Base-by-base conservation (phyloP, 1,140 invertebrate genomes). In the Procambarus virginalis region DNA sequence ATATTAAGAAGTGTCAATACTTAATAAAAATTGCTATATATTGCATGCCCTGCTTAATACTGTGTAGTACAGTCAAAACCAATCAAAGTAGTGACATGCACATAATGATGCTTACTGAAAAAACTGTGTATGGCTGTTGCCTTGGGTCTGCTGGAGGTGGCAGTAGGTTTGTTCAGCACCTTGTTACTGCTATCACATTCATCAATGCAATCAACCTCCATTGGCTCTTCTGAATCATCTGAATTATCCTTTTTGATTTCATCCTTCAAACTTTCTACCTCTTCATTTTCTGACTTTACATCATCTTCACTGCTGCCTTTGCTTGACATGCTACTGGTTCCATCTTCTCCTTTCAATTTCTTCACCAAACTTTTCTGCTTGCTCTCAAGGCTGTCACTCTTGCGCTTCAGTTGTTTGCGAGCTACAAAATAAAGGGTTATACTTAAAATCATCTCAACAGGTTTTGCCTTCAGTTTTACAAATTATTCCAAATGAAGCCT, bases 351-450 rank as follows among this genome's bases (percentile, higher is more conserved):
- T 75, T 85, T 90, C 10, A 77, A 34, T 34, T 88, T 92, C 75
- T 86, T 92, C 17, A 89, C 51, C 34, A 86, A 46, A 14, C 79
- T 45, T 51, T 34, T 60, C 64, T 92, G 86, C 20, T 92, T 87
- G 2, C 70, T 82, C 20, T 88, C 91, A 9, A 80, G 12, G 60
- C 86, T 22, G 3, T 68, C 87, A 87, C 86, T 86, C 20, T 81
- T 88, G 22, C 87, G 80, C 68, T 90, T 79, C 60, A 87, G 84
- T 48, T 87, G 80, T 83, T 92, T 92, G 48, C 88, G 58, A 20
- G 91, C 91, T 92, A 58, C 12, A 85, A 91, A 48, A 14, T 12
- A 87, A 51, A 10, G 17, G 22, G 55, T n/a, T n/a, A 60, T 58
- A 8, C 48, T 60, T 58, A n/a, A 70, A 84, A 91, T 12, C n/a